Conservation (phyloP, 2,888 invertebrate genomes). For the Drosophila anceps region DNA sequence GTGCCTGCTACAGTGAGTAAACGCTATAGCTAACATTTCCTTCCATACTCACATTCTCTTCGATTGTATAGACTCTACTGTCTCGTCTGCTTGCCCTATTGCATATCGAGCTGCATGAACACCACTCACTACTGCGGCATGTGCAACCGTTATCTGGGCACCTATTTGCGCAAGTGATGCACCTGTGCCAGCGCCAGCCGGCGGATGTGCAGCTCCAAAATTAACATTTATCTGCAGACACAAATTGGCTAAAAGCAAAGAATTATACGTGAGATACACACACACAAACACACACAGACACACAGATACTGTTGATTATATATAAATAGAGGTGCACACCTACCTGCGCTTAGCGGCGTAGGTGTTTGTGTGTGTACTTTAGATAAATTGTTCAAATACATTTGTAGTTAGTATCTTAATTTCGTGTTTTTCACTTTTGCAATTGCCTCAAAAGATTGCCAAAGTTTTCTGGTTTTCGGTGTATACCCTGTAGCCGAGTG, state of each 20-base stretch:
- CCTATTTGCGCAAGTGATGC: constrained; percentile 61
- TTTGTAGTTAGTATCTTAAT: constrained; percentile 25
- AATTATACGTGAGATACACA: constrained; percentile 4
- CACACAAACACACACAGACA: constrained; percentile 6
- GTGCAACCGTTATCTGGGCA: constrained; percentile 81
- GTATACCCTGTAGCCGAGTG: constrained; percentile 1
- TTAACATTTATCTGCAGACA: constrained; percentile 9
- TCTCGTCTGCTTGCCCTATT: constrained; percentile 81
- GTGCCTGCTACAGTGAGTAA: constrained; percentile 84
- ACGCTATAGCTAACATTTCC: constrained; percentile 6
- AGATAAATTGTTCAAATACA: constrained; percentile 60
- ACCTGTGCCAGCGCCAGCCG: neutral
- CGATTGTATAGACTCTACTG: constrained; percentile 72
- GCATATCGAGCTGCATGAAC: constrained; percentile 80
- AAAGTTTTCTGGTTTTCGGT: constrained; percentile 12
- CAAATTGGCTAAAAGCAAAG: constrained; percentile 5
- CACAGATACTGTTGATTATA: constrained; percentile 11
- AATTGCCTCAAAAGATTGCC: constrained; percentile 38
- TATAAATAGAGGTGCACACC: neutral
- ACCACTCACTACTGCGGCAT: constrained; percentile 82
- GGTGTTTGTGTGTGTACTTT: constrained; percentile 30
- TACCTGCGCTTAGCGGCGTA: neutral
- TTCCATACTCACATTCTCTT: neutral
- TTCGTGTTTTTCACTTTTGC: constrained; percentile 35
- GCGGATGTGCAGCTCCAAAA: constrained; percentile 16